Conservation (phyloP, 1,140 invertebrate genomes). For the Nephila pilipes region DNA sequence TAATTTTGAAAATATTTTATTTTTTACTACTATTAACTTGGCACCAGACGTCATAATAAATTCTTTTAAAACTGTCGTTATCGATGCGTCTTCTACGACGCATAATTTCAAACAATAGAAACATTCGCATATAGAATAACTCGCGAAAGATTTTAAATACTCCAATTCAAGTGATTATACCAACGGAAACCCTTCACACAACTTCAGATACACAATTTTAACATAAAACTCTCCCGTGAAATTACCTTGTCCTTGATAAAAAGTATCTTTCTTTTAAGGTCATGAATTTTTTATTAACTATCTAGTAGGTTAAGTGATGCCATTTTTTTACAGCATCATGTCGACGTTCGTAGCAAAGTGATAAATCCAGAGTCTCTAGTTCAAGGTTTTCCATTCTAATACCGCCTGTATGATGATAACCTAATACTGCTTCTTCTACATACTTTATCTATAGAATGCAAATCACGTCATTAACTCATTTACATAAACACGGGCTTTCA, state of each 20-base stretch:
- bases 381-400: background rate
- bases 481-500: background rate
- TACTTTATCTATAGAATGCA: background rate
- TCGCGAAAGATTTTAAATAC: too few species aligned
- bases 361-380: slow-evolving; percentile 2
- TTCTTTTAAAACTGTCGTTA: too few species aligned
- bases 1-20: too few species aligned
- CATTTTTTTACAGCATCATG: background rate
- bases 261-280: background rate
- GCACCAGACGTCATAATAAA: too few species aligned
- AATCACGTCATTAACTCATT: background rate
- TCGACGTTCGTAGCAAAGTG: background rate
- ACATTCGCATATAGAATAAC: too few species aligned
- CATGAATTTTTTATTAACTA: background rate
- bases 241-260: background rate
- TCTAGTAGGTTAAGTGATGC: background rate
- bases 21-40: too few species aligned
- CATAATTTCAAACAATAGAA: too few species aligned
- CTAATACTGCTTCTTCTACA: background rate
- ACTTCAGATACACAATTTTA: too few species aligned
- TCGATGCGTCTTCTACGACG: too few species aligned
- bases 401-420: background rate
- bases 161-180: too few species aligned
- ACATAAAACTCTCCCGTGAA: background rate
- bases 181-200: too few species aligned